Evolutionary conservation across 2,888 invertebrate species (phyloP).

Genomic region (Apamea epomidion): DNA sequence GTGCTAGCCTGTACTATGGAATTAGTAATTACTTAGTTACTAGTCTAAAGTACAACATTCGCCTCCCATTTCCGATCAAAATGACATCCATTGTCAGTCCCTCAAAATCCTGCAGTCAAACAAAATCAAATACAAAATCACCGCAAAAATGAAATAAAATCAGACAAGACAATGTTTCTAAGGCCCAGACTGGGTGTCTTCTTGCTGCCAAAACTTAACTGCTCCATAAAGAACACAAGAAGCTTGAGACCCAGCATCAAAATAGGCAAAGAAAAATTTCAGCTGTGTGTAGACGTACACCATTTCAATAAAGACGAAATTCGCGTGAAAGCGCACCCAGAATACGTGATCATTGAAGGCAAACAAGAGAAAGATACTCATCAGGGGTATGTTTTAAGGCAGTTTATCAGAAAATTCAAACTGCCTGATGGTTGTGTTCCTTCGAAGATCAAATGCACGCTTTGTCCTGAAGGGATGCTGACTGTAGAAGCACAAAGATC

Average conservation of each 20-base stretch:
- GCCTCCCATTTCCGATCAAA: slow-evolving; percentile 23
- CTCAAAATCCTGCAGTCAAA: slow-evolving; percentile 15
- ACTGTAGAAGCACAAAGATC: slow-evolving; percentile 79
- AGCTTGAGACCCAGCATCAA: slow-evolving; percentile 75
- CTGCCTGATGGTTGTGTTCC: slow-evolving; percentile 81
- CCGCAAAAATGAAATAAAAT: slow-evolving; percentile 31
- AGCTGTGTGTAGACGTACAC: slow-evolving; percentile 80
- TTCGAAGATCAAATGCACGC: slow-evolving; percentile 72
- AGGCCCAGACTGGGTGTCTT: background rate
- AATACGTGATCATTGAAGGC: slow-evolving; percentile 83
- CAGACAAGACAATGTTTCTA: slow-evolving; percentile 32
- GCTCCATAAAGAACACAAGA: slow-evolving; percentile 70
- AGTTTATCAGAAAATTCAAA: slow-evolving; percentile 82
- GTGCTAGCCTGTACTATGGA: background rate
- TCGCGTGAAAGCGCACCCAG: slow-evolving; percentile 79
- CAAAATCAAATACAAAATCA: background rate
- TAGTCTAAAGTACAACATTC: background rate
- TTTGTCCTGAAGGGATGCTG: slow-evolving; percentile 79
- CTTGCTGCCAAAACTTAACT: slow-evolving; percentile 64
- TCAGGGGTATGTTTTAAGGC: slow-evolving; percentile 75
- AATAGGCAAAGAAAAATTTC: slow-evolving; percentile 79
- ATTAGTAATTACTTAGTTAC: background rate
- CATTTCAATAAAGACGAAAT: slow-evolving; percentile 81
- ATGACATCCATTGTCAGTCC: slow-evolving; percentile 29
- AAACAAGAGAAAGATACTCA: slow-evolving; percentile 81